Conservation (phyloP, 2,888 invertebrate genomes). For the Agrilus biguttatus region DNA sequence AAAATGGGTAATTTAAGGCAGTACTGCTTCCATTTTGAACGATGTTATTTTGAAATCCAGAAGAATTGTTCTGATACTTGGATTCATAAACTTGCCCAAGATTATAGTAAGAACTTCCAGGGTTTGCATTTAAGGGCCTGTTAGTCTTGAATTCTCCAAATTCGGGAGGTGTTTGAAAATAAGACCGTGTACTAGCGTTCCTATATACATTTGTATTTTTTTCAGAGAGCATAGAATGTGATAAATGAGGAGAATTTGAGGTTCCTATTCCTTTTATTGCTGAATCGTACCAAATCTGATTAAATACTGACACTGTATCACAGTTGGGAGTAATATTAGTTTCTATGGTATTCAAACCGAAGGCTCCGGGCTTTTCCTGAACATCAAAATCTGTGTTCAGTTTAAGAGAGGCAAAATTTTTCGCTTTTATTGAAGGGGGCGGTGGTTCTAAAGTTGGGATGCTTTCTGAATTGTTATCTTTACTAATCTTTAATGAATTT, state of each 20-base stretch:
- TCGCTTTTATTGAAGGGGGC: slow-evolving; percentile 16
- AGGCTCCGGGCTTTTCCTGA: slow-evolving; percentile 11
- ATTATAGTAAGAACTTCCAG: neutral
- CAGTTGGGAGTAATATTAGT: slow-evolving; percentile 8
- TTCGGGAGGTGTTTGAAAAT: slow-evolving; percentile 12
- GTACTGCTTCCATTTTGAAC: neutral
- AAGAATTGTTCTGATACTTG: neutral
- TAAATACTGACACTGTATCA: slow-evolving; percentile 30
- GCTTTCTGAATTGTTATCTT: slow-evolving; percentile 11
- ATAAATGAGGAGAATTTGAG: neutral
- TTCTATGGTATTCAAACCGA: neutral
- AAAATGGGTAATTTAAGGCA: no score
- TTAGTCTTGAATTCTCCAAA: slow-evolving; percentile 22
- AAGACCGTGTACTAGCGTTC: no score
- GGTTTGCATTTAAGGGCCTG: slow-evolving; percentile 10
- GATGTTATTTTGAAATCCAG: slow-evolving; percentile 1
- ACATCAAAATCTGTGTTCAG: neutral
- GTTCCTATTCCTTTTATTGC: slow-evolving; percentile 13
- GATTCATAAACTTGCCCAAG: slow-evolving; percentile 2
- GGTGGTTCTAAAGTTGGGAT: slow-evolving; percentile 36
- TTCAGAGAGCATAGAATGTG: no score
- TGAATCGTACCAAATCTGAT: slow-evolving; percentile 37
- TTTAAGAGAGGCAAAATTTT: slow-evolving; percentile 1
- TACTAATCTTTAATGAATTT: slow-evolving; percentile 34
- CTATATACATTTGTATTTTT: no score